Conservation (phyloP, 2,113 vertebrate genomes). For the Agelaius tricolor region DNA sequence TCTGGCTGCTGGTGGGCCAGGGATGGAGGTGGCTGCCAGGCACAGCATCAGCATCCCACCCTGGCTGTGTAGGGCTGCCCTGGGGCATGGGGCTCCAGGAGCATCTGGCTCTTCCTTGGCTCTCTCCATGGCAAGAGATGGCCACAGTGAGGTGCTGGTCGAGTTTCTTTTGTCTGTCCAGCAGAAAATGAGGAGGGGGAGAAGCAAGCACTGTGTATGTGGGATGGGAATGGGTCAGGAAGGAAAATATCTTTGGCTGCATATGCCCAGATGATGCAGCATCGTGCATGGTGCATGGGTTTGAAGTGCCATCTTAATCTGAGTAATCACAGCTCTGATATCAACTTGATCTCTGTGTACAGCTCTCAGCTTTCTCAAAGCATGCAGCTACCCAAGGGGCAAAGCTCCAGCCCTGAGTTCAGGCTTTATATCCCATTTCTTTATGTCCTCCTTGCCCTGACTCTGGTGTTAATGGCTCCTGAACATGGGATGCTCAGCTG, state of each 20-base stretch:
- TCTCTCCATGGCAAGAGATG: not conserved
- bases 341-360: not conserved
- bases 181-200: not conserved
- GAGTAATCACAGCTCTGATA: not conserved
- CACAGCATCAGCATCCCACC: not conserved
- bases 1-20: not conserved
- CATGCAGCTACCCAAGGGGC: not conserved
- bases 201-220: not conserved
- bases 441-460: not conserved
- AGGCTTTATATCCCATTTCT: not conserved
- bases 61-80: not conserved
- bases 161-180: not conserved
- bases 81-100: not conserved
- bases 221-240: not conserved
- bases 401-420: not conserved
- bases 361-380: not conserved
- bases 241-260: not conserved
- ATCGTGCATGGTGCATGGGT: not conserved
- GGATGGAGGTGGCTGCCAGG: not conserved
- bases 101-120: not conserved
- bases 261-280: not conserved
- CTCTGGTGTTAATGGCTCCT: not conserved
- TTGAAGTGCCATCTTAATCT: not conserved
- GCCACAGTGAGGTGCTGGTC: not conserved
- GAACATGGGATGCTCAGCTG: not conserved